Evolutionary conservation across 2,113 vertebrate species (phyloP).

Genomic region (Oreochromis tanganicae): DNA sequence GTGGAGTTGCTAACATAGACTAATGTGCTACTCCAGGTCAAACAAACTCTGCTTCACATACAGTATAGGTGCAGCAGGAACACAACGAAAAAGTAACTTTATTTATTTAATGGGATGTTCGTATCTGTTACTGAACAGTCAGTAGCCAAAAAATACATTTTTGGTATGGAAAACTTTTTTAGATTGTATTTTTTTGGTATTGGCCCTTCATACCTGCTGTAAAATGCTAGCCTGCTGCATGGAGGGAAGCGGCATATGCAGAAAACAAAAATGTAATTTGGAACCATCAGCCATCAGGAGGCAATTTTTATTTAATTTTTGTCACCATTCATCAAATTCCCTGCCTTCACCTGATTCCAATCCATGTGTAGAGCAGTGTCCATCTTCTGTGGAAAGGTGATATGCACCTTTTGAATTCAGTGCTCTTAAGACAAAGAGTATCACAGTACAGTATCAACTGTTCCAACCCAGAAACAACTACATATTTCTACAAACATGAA

Average conservation of each 20-base stretch:
- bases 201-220: neutral
- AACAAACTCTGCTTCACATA: neutral
- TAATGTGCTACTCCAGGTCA: neutral
- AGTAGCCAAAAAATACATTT: neutral
- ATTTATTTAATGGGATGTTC: neutral
- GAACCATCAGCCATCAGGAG: neutral
- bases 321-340: neutral
- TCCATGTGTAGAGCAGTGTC: neutral
- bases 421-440: neutral
- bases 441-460: neutral
- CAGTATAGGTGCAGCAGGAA: neutral
- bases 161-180: neutral
- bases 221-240: neutral
- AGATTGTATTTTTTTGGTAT: neutral
- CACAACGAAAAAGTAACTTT: rapidly evolving
- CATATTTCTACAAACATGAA: neutral
- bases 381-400: neutral
- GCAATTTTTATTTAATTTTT: neutral
- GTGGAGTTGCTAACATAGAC: neutral
- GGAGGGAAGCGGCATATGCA: neutral
- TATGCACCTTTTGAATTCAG: neutral
- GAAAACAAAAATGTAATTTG: neutral
- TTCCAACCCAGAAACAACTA: neutral
- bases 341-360: neutral
- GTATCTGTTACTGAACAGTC: neutral